Conservation (phyloP, 1,140 invertebrate species). For the Drosophila lacertosa region DNA sequence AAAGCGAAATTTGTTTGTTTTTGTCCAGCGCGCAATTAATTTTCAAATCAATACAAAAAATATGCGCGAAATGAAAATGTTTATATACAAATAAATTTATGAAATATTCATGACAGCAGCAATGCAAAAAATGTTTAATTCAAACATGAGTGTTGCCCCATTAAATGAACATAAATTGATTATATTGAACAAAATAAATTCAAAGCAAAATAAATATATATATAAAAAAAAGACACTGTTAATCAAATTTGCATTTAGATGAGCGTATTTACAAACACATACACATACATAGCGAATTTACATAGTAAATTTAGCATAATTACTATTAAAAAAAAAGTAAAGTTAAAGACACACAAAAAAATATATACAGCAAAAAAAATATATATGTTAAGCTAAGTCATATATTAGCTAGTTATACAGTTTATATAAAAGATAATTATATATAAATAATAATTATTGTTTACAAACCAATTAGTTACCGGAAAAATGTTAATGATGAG, state of each 20-base stretch:
- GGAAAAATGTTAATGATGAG: slow-evolving; percentile 30
- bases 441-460: slow-evolving; percentile 25
- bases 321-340: slow-evolving; percentile 19
- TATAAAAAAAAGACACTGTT: slow-evolving; percentile 54
- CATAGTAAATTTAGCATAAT: slow-evolving; percentile 75
- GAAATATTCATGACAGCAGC: slow-evolving; percentile 20
- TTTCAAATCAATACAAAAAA: slow-evolving; percentile 49
- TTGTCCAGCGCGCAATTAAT: slow-evolving; percentile 44
- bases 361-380: slow-evolving; percentile 33
- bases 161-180: slow-evolving; percentile 63
- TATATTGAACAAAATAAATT: slow-evolving; percentile 35
- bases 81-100: slow-evolving; percentile 27
- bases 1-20: slow-evolving; percentile 28
- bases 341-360: slow-evolving; percentile 8
- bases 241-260: slow-evolving; percentile 82
- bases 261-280: slow-evolving; percentile 63
- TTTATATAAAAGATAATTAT: slow-evolving; percentile 18
- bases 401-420: slow-evolving; percentile 55
- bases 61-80: slow-evolving; percentile 24
- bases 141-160: too few relatives aligned
- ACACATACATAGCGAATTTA: slow-evolving; percentile 71
- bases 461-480: slow-evolving; percentile 19
- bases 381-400: slow-evolving; percentile 56
- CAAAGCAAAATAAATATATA: background rate
- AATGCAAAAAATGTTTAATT: slow-evolving; percentile 16